Base-by-base conservation (phyloP, 2,797 vertebrate species). In the Poliocrania exsul region DNA sequence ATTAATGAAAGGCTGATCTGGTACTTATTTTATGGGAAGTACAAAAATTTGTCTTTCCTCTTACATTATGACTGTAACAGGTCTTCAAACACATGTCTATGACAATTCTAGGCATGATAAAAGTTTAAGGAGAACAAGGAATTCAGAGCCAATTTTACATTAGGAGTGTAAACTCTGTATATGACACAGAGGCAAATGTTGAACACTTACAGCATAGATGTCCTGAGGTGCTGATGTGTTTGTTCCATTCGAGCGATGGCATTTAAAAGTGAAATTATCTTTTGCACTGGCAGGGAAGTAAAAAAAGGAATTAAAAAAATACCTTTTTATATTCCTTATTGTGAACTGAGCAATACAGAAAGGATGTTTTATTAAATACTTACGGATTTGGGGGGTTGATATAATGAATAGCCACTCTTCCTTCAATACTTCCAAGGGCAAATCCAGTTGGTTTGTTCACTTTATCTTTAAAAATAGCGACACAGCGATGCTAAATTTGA, bases 251-350 rank as follows among this genome's bases (percentile, higher is more conserved):
- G 99, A 99, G 71, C 99, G 98, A 96, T 99, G 99, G 97, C 99
- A 99, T 97, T 99, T 99, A 95, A 99, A 99, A 92, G 99, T 99
- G 92, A 99, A 99, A 97, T 99, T 99, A 96, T 99, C 99, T 98
- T 99, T 99, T 97, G 99, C 99, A 58, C 99, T 99, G 75, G 37
- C 6, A 28, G 13, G 1, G 2, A 85, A 81, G 54, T 64, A 31
- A 14, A 33, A 46, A 54, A 65, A 71, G 51, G 91, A 47, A 47
- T 23, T 12, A 29, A 10, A 81, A 80, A 56, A 33, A 47, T 7
- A 8, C 16, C 4, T 14, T 33, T 81, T 86, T 73, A 70, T 38
- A 65, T 94, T 50, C 20, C 47, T 83, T 8, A 28, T 19, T 56
- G n/a, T 81, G 86, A 44, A 28, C 4, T 49, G 8, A 62, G 65